Base-by-base conservation (phyloP, 1,140 invertebrate species). In the Tetraneura akinire region DNA sequence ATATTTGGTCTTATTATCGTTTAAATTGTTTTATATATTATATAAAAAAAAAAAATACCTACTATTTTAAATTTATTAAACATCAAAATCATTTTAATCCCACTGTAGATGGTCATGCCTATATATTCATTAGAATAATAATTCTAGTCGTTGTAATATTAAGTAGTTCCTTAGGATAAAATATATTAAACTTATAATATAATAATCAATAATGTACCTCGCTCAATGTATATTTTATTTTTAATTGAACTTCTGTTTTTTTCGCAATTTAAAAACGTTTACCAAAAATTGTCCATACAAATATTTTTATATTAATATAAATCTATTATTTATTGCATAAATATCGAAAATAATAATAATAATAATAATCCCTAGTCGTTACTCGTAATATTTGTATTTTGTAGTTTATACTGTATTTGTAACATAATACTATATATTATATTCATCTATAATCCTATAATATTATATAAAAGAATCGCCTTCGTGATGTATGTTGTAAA, bases 261-360 rank as follows among this genome's bases (percentile, higher is more conserved):
- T 37, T 21, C 18, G 21, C 32, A 1, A 49, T 26, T 49, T 16
- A 70, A 49, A 70, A 26, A 16, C 4, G 11, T 3, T 10, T 26
- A 70, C 10, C 21, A 6, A 23, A 45, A 45, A 23, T 68, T 68
- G 8, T 2, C 3, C 21, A 14, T 0, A 10, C 0, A 23, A 47
- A 45, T 42, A 68, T 45, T 45, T 45, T 47, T 68, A 68, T 68
- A 68, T 23, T 45, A 45, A 68, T 55, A n/a, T 55, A n/a, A 55
- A 21, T 55, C 6, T 18, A 16, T n/a, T 6, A 55, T 21, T 37
- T n/a, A n/a, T 4, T 37, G 8, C 8, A 14, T 9, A 29, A 60
- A 66, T 42, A 18, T 37, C n/a, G n/a, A 68, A 68, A 23, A 45
- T 45, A 21, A 3, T 0, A 47, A 21, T 45, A 18, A 21, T 16